Conservation (phyloP, 2,888 invertebrate genomes). For the Aporophyla lueneburgensis region DNA sequence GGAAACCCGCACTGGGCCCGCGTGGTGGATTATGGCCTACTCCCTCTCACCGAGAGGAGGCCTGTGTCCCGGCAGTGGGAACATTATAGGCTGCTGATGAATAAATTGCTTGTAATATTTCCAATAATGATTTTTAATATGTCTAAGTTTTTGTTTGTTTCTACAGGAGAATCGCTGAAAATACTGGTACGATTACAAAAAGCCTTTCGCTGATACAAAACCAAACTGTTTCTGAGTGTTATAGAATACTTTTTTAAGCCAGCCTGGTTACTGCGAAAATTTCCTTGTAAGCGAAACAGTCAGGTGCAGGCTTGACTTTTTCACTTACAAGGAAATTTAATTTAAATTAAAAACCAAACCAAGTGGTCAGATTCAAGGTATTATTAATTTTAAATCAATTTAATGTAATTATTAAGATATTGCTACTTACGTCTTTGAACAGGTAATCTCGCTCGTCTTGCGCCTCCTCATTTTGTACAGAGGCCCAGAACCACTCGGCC, state of each 20-base stretch:
- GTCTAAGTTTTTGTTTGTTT: not conserved
- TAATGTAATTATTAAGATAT: not conserved
- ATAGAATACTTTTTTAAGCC: not conserved
- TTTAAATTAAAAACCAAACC: not conserved
- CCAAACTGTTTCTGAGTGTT: not conserved
- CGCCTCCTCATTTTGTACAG: constrained; percentile 98
- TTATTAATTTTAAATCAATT: not conserved
- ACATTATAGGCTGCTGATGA: too few relatives aligned
- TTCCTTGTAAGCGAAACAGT: not conserved
- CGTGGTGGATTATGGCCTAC: too few relatives aligned
- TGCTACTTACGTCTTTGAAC: constrained; percentile 94
- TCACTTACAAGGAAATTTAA: too few relatives aligned
- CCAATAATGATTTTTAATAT: too few relatives aligned
- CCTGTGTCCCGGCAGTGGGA: too few relatives aligned
- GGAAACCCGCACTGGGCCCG: too few relatives aligned
- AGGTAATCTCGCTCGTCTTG: constrained; percentile 97
- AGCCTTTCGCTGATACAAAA: not conserved
- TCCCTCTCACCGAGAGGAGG: too few relatives aligned
- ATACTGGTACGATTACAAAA: not conserved
- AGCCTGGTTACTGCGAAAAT: not conserved
- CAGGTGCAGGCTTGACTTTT: too few relatives aligned
- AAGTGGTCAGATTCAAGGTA: not conserved
- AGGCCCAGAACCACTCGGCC: constrained; percentile 99
- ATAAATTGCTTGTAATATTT: not conserved
- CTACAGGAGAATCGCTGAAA: not conserved